Percentiles rank a stretch among this genome's conserved stretches.
Evolutionary conservation across 2,113 vertebrate genomes (phyloP).

Genomic region (western clawed frog (Xenopus tropicalis)): UCB_Xtro_10.0 CM004443.2:16534001-16534500

Average conservation of each 20-base stretch:
- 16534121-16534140: slow-evolving; percentile 1
- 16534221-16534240: no score
- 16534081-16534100: slow-evolving; percentile 97
- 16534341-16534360: no score
- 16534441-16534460: slow-evolving; percentile 95
- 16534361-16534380: no score
- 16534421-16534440: slow-evolving; percentile 98
- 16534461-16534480: slow-evolving; percentile 87
- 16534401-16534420: slow-evolving; percentile 81
- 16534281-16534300: no score
- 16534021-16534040: slow-evolving; percentile 76
- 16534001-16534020: slow-evolving; percentile 95
- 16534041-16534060: slow-evolving; percentile 86
- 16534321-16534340: no score
- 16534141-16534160: neutral
- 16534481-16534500: no score
- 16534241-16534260: no score
- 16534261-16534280: no score
- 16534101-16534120: slow-evolving; percentile 13
- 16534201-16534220: no score
- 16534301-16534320: no score
- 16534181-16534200: no score
- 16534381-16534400: neutral
- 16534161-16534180: no score
- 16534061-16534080: slow-evolving; percentile 97